Evolutionary conservation across 2,113 vertebrate genomes (phyloP).

Genomic region (Melanerpes aurifrons): DNA sequence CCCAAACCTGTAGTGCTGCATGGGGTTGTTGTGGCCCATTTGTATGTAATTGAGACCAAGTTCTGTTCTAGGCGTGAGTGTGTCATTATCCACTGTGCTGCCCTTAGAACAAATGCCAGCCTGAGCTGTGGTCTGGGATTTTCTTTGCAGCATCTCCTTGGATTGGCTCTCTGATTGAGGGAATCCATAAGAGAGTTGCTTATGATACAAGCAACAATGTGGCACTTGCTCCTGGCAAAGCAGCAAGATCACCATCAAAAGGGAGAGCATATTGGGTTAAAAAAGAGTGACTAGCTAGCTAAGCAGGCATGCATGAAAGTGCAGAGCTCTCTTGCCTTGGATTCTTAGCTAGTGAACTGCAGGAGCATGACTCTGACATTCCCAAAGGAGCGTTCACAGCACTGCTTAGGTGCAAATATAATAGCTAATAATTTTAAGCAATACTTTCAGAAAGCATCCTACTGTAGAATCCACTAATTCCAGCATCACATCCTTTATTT

Average conservation of each 20-base stretch:
- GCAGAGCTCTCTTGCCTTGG: neutral
- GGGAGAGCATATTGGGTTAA: neutral
- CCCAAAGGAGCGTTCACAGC: neutral
- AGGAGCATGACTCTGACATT: neutral
- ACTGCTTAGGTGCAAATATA: neutral
- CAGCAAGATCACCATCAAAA: neutral
- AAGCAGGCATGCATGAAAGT: slow-evolving; percentile 38
- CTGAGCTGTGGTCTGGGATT: neutral
- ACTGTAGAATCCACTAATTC: neutral
- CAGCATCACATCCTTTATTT: neutral
- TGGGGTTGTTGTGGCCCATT: neutral
- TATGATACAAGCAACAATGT: neutral
- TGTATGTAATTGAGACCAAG: neutral
- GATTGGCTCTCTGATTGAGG: neutral
- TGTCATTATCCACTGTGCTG: neutral
- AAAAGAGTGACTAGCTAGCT: slow-evolving; percentile 1
- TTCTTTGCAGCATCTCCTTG: neutral
- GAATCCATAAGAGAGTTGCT: neutral
- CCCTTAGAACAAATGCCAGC: neutral
- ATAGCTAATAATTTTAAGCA: slow-evolving; percentile 16
- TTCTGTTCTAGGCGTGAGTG: neutral
- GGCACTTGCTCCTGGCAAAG: neutral
- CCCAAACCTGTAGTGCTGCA: too few species aligned
- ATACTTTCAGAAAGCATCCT: neutral
- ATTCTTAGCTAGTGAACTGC: neutral